A percentile compares a stretch with the other conserved stretches of the same genome.
Evolutionary conservation across 2,797 vertebrate genomes (phyloP).

Genomic region (Novumbra hubbsi): DNA sequence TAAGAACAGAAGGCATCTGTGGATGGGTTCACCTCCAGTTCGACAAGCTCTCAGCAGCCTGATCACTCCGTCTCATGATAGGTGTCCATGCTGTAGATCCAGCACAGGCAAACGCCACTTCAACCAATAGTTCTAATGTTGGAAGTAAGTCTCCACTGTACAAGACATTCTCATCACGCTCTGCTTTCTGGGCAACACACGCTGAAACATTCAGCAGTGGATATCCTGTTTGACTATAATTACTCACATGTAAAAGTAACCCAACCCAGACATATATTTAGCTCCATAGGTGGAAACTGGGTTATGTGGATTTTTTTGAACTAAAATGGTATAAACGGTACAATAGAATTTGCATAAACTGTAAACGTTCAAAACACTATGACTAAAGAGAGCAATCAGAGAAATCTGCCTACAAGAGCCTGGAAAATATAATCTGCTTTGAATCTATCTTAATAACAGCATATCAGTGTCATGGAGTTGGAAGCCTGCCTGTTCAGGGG

Average conservation of each 20-base stretch:
- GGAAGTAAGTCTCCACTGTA: too few relatives aligned
- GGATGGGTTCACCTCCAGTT: not conserved
- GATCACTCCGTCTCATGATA: not conserved
- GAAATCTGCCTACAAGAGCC: conserved; percentile 33
- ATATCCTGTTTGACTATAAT: too few relatives aligned
- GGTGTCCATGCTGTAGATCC: not conserved
- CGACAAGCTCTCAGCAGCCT: not conserved
- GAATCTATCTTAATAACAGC: conserved; percentile 50
- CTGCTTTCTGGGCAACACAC: too few relatives aligned
- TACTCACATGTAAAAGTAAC: not conserved
- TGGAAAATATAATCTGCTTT: conserved; percentile 38
- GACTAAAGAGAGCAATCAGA: conserved; percentile 37
- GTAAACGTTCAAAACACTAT: conserved; percentile 25
- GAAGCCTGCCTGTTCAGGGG: conserved; percentile 25
- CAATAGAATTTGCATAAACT: conserved; percentile 56
- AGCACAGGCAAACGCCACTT: too few relatives aligned
- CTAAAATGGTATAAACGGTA: conserved; percentile 46
- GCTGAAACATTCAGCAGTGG: too few relatives aligned
- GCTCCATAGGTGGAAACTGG: conserved; percentile 27
- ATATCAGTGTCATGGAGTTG: conserved; percentile 50
- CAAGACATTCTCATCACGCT: too few relatives aligned
- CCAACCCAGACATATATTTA: conserved; percentile 20
- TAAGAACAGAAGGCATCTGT: not conserved
- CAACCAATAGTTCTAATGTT: too few relatives aligned
- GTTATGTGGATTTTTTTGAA: conserved; percentile 13